These are phyloP conservation scores for Pseudopipra pipra DNA, from an alignment of 2,113 vertebrate species.

Conservation along the genomic window DNA sequence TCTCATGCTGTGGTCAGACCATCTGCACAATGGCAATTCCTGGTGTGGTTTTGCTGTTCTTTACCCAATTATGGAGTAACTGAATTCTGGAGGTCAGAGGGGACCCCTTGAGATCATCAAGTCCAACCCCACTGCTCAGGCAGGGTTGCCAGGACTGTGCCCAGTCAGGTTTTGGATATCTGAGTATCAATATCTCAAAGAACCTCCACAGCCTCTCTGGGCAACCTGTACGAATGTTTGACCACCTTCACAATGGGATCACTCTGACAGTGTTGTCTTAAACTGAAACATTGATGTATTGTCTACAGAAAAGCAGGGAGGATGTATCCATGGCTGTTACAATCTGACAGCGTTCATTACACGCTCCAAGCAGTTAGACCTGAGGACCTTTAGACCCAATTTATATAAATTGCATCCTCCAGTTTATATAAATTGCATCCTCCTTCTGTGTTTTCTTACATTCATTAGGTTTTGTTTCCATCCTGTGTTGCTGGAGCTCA, in stretches of 20 bases:
- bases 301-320: background rate
- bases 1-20: background rate
- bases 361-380: background rate
- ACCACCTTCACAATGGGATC: background rate
- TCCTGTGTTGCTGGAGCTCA: background rate
- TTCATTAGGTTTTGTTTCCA: background rate
- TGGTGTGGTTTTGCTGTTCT: background rate
- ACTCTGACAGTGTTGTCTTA: background rate
- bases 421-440: background rate
- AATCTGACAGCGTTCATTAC: background rate
- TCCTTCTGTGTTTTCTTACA: background rate
- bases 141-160: background rate
- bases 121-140: background rate
- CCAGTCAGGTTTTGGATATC: background rate
- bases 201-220: background rate
- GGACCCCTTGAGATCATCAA: background rate
- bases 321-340: background rate
- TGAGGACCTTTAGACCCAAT: background rate
- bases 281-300: background rate
- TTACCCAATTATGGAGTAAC: background rate
- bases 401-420: background rate
- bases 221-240: background rate
- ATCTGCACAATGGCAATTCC: background rate
- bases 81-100: background rate
- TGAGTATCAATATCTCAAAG: background rate